These are phyloP conservation scores for Dinomys branickii DNA, from an alignment of 2,113 vertebrate genomes.

Conservation along the genomic window DNA sequence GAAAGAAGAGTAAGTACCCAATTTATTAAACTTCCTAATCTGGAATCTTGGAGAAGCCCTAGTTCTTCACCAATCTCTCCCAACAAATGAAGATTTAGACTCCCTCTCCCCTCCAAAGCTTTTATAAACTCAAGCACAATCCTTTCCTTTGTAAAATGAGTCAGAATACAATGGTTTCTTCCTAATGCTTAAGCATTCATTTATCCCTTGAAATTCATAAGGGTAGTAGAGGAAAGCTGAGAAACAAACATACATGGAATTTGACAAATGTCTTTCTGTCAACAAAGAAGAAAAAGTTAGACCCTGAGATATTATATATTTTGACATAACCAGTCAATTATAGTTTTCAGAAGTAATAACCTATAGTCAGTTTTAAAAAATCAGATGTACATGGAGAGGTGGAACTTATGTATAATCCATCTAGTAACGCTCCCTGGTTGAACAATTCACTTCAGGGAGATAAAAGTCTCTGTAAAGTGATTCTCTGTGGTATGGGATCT, in stretches of 20 bases:
- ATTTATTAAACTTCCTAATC: conserved; percentile 75
- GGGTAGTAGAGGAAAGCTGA: not conserved
- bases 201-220: conserved; percentile 48
- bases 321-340: conserved; percentile 79
- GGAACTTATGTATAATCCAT: conserved; percentile 72
- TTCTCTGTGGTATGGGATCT: conserved; percentile 41
- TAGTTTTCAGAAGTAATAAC: conserved; percentile 72
- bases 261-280: conserved; percentile 60
- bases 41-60: conserved; percentile 68
- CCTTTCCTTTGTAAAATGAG: not conserved
- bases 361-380: conserved; percentile 56
- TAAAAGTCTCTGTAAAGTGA: conserved; percentile 72
- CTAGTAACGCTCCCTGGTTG: conserved; percentile 61
- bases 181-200: conserved; percentile 63
- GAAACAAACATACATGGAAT: conserved; percentile 62
- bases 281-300: conserved; percentile 57
- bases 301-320: conserved; percentile 63
- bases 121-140: not conserved
- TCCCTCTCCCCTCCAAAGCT: not conserved
- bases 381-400: conserved; percentile 47
- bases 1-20: conserved; percentile 71
- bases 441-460: conserved; percentile 58
- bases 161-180: not conserved
- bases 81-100: not conserved
- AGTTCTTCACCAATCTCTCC: not conserved